Conservation (phyloP, 2,113 vertebrate genomes). For the Orthonyx spaldingii region DNA sequence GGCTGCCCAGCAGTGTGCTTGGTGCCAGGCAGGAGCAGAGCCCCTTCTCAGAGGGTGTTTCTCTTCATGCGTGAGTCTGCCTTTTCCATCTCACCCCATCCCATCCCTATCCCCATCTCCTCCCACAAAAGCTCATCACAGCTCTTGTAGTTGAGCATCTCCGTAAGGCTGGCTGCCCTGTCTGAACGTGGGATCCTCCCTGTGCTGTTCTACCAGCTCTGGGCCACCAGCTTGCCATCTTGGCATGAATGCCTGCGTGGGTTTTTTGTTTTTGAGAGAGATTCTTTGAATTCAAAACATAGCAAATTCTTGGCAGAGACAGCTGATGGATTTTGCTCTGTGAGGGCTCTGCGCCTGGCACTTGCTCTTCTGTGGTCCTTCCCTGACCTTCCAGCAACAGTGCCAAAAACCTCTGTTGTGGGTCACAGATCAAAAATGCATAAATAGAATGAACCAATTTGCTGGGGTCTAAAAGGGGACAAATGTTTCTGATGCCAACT, state of each 20-base stretch:
- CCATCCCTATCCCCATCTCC: neutral
- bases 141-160: rapidly evolving
- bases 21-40: neutral
- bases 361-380: neutral
- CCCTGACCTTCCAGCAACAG: neutral
- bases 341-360: neutral
- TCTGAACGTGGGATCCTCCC: neutral
- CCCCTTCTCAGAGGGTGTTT: neutral
- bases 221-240: neutral
- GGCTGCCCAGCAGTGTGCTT: neutral
- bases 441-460: neutral
- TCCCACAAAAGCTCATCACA: neutral
- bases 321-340: neutral
- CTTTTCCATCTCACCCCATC: neutral
- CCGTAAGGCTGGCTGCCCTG: neutral
- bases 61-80: neutral
- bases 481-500: neutral
- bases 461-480: neutral
- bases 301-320: neutral
- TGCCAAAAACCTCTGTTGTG: neutral
- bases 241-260: neutral
- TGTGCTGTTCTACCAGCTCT: neutral
- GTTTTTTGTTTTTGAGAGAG: conserved; percentile 1
- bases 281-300: conserved; percentile 14
- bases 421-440: conserved; percentile 1